These are phyloP conservation scores for Percopsis omiscomaycus DNA, from an alignment of 2,797 vertebrate genomes.

Conservation along the genomic window DNA sequence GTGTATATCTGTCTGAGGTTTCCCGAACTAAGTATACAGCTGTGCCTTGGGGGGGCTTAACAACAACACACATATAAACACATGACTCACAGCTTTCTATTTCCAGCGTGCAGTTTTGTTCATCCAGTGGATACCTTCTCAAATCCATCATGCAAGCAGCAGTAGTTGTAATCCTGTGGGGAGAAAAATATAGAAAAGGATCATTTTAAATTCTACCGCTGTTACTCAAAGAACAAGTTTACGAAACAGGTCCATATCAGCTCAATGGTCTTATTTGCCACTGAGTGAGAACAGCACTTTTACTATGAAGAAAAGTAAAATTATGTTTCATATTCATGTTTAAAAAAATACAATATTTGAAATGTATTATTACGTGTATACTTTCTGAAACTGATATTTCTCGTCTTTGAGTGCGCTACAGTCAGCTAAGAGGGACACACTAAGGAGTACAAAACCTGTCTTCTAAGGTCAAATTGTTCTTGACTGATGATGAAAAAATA, in stretches of 20 bases:
- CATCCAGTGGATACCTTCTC: slow-evolving; percentile 88
- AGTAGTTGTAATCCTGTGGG: slow-evolving; percentile 89
- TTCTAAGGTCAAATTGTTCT: slow-evolving; percentile 5
- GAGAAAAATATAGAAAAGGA: slow-evolving; percentile 14
- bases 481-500: background rate
- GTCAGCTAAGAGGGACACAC: too few relatives aligned
- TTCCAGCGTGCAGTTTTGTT: slow-evolving; percentile 79
- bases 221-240: background rate
- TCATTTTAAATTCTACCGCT: background rate
- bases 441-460: background rate
- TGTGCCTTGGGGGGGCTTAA: background rate
- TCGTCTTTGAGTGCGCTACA: too few relatives aligned
- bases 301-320: too few relatives aligned
- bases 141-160: slow-evolving; percentile 99
- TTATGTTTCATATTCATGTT: too few relatives aligned
- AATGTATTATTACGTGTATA: too few relatives aligned
- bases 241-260: too few relatives aligned
- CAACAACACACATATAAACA: background rate
- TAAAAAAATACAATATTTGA: too few relatives aligned
- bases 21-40: too few relatives aligned
- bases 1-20: too few relatives aligned
- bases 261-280: too few relatives aligned
- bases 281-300: too few relatives aligned
- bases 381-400: too few relatives aligned
- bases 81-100: slow-evolving; percentile 78